A percentile compares a stretch with the other conserved stretches of the same genome.
These are phyloP conservation scores for Oreochromis niloticus DNA, from an alignment of 2,113 vertebrate species.

Conservation along the genomic window DNA sequence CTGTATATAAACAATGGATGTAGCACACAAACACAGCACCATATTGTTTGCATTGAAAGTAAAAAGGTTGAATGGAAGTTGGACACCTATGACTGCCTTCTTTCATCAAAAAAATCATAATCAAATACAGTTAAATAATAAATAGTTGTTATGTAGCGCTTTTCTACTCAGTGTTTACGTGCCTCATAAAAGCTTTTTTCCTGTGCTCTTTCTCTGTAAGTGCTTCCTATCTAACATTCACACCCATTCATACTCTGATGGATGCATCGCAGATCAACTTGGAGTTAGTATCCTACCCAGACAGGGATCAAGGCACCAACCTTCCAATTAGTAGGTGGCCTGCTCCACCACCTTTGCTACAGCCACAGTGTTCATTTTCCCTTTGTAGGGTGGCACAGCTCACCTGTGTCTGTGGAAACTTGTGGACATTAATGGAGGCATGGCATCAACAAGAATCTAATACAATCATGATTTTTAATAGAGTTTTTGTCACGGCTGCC, in stretches of 20 bases:
- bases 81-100: neutral
- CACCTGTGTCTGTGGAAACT: neutral
- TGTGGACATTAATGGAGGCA: neutral
- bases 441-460: neutral
- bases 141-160: neutral
- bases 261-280: neutral
- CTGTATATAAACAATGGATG: neutral
- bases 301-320: neutral
- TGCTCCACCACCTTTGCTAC: neutral
- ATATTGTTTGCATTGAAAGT: no score
- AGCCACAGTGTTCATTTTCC: neutral
- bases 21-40: neutral
- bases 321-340: neutral
- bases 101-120: neutral
- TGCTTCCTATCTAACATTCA: neutral
- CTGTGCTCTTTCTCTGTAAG: neutral
- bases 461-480: neutral
- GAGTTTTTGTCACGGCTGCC: neutral
- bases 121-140: neutral
- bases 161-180: neutral
- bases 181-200: neutral
- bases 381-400: neutral
- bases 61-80: neutral
- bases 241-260: neutral
- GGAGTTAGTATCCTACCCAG: neutral